Conservation (phyloP, 2,113 vertebrate genomes). For the Corvus hawaiiensis region DNA sequence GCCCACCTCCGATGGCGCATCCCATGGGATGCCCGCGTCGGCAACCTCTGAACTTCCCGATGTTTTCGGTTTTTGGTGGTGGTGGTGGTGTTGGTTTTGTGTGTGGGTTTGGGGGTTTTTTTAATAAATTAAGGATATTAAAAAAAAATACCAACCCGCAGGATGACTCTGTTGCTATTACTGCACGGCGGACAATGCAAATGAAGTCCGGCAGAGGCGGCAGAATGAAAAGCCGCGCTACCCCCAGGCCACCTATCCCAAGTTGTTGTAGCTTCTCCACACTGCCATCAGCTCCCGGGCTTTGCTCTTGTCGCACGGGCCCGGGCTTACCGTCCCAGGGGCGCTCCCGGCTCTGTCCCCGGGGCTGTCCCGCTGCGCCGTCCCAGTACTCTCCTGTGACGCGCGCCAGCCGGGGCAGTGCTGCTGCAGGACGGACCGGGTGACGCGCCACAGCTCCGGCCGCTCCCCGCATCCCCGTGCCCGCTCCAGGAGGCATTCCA, state of each 20-base stretch:
- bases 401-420: neutral
- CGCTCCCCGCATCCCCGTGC: neutral
- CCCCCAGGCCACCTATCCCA: neutral
- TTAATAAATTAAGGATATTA: constrained; percentile 19
- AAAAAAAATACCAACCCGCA: neutral
- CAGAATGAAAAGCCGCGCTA: neutral
- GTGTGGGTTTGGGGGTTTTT: neutral
- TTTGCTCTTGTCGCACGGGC: neutral
- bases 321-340: neutral
- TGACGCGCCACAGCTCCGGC: neutral
- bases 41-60: neutral
- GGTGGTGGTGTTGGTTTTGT: neutral
- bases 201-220: neutral
- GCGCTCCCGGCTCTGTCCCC: neutral
- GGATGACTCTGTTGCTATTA: neutral
- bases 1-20: neutral
- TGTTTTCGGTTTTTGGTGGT: neutral
- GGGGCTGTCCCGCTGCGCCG: neutral
- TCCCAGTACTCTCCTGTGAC: neutral
- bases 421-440: neutral
- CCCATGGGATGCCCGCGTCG: neutral
- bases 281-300: neutral
- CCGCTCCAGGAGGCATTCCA: neutral
- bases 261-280: constrained; percentile 21
- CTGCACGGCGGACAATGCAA: neutral